Evolutionary conservation across 2,797 vertebrate species (phyloP), one percentile per base, ranked within the genome.

Genomic region (Naso thynnoides): DNA sequence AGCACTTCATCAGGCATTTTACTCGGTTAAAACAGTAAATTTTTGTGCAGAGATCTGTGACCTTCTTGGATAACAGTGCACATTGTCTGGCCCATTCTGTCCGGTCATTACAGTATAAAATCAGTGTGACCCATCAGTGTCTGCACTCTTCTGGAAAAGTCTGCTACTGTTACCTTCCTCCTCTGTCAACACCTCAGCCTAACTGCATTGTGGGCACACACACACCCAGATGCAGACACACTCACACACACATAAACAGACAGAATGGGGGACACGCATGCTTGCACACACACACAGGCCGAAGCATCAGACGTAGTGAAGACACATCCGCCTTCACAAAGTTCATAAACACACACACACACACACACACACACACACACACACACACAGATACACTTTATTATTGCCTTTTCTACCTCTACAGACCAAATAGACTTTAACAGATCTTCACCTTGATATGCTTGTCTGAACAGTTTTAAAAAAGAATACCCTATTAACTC

Each of bases 101-200:
- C 65, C 64, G 76, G 31, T 86, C 68, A 76, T 86, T 72, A 63
- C 24, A 11, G 38, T 65, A 63, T 80, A 66, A 41, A 84, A 85
- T 90, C 86, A 73, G 82, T 39, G 23, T 54, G 65, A 87, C 74
- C 65, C 87, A 80, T 90, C 88, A 73, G 36, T 67, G 71, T 53
- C 50, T 63, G 82, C 82, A 91, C 61, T 78, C 86, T 76, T 77
- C 56, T 86, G 82, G 78, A 90, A 90, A 85, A 82, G 29, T 69
- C 31, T 76, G 59, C 72, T 79, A 79, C 83, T 89, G 61, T 90
- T 86, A 87, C 83, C 87, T 89, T 90, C 85, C 86, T 86, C 69
- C 65, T 89, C 89, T 76, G 77, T 92, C 89, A 75, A 16, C 89
- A 77, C 83, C 75, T 88, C 66, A 33, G 13, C 24, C 36, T 78